These are phyloP conservation scores for Rhimphoctona megacephalus DNA, from an alignment of 2,888 invertebrate species.

Conservation along the genomic window DNA sequence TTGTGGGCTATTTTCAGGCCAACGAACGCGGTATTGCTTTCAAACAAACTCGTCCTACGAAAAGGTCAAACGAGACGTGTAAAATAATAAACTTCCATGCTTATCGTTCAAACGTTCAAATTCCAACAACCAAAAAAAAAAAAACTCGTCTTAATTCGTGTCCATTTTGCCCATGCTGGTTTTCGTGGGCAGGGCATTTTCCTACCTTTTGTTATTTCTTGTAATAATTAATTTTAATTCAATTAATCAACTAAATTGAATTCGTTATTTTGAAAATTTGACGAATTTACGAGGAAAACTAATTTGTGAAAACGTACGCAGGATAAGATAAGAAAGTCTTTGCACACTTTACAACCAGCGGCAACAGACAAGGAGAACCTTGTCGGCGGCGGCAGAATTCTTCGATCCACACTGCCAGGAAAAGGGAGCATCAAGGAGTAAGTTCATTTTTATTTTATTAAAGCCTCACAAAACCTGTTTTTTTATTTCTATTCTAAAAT, in stretches of 20 bases:
- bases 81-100: background rate
- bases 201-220: background rate
- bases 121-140: background rate
- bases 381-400: conserved; percentile 87
- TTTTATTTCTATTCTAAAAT: background rate
- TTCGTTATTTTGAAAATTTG: background rate
- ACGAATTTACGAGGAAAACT: background rate
- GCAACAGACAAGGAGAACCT: conserved; percentile 92
- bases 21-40: background rate
- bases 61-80: background rate
- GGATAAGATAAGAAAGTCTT: conserved; percentile 86
- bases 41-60: background rate
- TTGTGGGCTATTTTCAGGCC: background rate
- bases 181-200: background rate
- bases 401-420: conserved; percentile 75
- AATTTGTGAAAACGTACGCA: conserved; percentile 49
- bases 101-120: background rate
- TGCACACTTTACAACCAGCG: conserved; percentile 91
- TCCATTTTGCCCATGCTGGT: background rate
- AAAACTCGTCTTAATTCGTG: background rate
- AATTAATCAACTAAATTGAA: background rate
- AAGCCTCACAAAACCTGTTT: background rate
- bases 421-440: conserved; percentile 73
- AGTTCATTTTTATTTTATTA: conserved; percentile 20
- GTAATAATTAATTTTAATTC: background rate